Evolutionary conservation across 1,140 invertebrate genomes (phyloP).

Genomic region (Limonius californicus): DNA sequence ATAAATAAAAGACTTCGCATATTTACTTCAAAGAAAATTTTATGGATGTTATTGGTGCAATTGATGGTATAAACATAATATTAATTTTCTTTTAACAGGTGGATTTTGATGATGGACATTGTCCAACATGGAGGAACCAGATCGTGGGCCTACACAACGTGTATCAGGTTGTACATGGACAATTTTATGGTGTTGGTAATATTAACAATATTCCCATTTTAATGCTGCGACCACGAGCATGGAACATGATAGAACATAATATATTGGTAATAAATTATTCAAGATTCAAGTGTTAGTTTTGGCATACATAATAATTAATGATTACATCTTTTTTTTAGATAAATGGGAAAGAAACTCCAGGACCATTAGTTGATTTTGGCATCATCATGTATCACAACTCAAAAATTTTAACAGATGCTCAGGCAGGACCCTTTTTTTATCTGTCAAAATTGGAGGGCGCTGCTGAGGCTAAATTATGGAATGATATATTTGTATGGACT

Average conservation of each 20-base stretch:
- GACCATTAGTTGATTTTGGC: constrained; percentile 66
- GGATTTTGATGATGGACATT: constrained; percentile 71
- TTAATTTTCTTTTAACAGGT: constrained; percentile 45
- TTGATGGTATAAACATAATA: constrained; percentile 9
- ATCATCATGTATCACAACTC: constrained; percentile 66
- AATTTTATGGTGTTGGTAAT: constrained; percentile 51
- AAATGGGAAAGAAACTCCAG: constrained; percentile 62
- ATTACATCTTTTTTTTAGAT: constrained; percentile 47
- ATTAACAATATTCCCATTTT: constrained; percentile 56
- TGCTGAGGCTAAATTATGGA: constrained; percentile 64
- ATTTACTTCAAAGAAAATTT: too few relatives aligned
- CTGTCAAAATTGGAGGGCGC: constrained; percentile 66
- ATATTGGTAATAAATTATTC: constrained; percentile 50
- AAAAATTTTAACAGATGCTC: constrained; percentile 49
- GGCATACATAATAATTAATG: neutral
- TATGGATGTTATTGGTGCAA: too few relatives aligned
- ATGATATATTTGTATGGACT: constrained; percentile 68
- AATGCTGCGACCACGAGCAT: constrained; percentile 67
- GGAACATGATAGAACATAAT: constrained; percentile 73
- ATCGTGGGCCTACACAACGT: constrained; percentile 63
- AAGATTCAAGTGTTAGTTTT: constrained; percentile 11
- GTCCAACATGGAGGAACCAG: constrained; percentile 69
- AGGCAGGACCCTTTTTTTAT: constrained; percentile 63
- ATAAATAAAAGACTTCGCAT: too few relatives aligned
- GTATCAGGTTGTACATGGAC: constrained; percentile 53